These are phyloP conservation scores for Oscheius sp. DNA, from an alignment of 2,888 invertebrate species.

Conservation along the genomic window DNA sequence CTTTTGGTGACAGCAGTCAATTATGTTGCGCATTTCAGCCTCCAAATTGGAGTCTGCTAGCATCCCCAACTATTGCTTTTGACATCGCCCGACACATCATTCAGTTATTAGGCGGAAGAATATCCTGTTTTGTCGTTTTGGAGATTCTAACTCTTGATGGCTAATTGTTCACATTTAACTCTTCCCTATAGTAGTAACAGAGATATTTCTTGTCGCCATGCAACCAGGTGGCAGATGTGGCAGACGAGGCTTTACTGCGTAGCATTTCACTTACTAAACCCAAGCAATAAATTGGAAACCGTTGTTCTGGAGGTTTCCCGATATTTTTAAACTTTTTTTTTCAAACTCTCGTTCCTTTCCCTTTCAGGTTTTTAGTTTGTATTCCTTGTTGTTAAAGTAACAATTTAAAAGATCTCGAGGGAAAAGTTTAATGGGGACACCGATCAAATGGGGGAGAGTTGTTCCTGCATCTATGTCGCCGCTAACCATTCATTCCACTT, in stretches of 20 bases:
- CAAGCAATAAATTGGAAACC: neutral
- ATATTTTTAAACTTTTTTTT: neutral
- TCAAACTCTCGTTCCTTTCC: too few species aligned
- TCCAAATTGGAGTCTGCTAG: slow-evolving; percentile 18
- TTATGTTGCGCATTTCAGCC: slow-evolving; percentile 16
- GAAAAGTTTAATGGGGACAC: too few species aligned
- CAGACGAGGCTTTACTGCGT: slow-evolving; percentile 7
- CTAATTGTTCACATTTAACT: neutral
- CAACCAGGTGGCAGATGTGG: slow-evolving; percentile 10
- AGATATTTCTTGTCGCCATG: slow-evolving; percentile 1
- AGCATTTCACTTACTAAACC: neutral
- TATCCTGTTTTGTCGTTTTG: slow-evolving; percentile 3
- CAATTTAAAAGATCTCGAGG: too few species aligned
- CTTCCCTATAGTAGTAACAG: slow-evolving; percentile 1
- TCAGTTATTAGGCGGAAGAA: slow-evolving; percentile 24
- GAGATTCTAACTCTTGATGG: slow-evolving; percentile 1
- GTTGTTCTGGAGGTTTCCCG: neutral
- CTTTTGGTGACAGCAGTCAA: slow-evolving; percentile 11
- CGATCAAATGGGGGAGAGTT: too few species aligned
- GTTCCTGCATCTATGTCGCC: too few species aligned
- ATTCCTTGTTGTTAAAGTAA: too few species aligned
- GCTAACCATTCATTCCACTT: too few species aligned
- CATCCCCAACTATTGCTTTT: slow-evolving; percentile 28
- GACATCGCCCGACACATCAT: slow-evolving; percentile 25
- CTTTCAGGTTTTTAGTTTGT: too few species aligned